Percentiles rank a stretch among this genome's conserved stretches.
These are phyloP conservation scores for Heterodera carotae DNA, from an alignment of 1,140 invertebrate species.

Conservation along the genomic window DNA sequence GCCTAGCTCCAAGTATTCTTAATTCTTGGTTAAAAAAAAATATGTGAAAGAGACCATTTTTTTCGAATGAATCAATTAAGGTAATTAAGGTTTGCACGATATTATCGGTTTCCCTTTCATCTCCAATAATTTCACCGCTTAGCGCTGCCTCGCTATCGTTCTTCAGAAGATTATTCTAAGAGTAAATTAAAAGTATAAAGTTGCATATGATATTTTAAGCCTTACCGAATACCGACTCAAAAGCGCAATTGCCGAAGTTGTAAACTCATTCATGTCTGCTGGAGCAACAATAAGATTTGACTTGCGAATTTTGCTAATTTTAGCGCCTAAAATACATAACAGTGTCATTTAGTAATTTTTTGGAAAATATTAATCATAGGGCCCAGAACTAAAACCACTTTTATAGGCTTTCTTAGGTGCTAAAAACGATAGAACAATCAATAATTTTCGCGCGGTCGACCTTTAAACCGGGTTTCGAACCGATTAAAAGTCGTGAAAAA, in stretches of 20 bases:
- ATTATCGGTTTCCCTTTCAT: neutral
- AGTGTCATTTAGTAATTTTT: too few relatives aligned
- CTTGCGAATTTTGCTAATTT: too few relatives aligned
- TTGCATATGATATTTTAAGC: neutral
- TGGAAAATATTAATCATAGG: too few relatives aligned
- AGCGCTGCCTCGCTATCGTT: conserved; percentile 26
- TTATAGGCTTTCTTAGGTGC: too few relatives aligned
- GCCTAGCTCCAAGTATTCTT: conserved; percentile 14
- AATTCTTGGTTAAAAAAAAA: neutral
- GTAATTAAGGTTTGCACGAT: conserved; percentile 11
- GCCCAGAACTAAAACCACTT: too few relatives aligned
- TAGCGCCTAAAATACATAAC: too few relatives aligned
- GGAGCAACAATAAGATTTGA: too few relatives aligned
- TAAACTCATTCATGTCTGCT: conserved; percentile 3
- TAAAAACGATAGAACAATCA: too few relatives aligned
- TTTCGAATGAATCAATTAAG: conserved; percentile 25
- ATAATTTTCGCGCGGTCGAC: too few relatives aligned
- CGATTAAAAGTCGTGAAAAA: too few relatives aligned
- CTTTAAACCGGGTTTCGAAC: too few relatives aligned
- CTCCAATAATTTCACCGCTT: conserved; percentile 23
- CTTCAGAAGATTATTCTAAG: conserved; percentile 32
- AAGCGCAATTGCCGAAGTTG: conserved; percentile 24
- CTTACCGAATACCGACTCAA: conserved; percentile 19
- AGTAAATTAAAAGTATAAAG: neutral
- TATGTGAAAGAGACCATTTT: conserved; percentile 8